These are phyloP conservation scores for Nylanderia fulva DNA, from an alignment of 1,140 invertebrate genomes.

Conservation along the genomic window DNA sequence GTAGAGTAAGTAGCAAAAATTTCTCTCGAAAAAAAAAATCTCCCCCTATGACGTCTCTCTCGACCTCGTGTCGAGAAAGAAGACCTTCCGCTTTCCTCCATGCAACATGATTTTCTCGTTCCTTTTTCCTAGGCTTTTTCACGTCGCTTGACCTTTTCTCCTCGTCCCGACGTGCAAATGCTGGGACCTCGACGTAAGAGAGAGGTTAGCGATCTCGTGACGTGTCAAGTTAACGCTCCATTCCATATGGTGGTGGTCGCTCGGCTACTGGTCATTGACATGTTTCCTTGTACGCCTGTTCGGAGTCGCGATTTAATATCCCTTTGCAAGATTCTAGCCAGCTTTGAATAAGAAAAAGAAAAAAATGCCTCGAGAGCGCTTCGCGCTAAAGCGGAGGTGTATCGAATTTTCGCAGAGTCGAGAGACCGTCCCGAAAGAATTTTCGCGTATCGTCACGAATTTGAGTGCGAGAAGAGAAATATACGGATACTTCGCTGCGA, in stretches of 20 bases:
- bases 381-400: too few relatives aligned
- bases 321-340: not conserved
- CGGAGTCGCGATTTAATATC: not conserved
- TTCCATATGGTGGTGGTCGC: constrained; percentile 85
- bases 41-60: constrained; percentile 1
- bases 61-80: not conserved
- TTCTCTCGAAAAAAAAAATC: not conserved
- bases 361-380: not conserved
- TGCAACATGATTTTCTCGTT: too few relatives aligned
- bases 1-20: constrained; percentile 81
- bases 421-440: not conserved
- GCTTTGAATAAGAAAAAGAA: not conserved
- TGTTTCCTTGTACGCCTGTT: constrained; percentile 68
- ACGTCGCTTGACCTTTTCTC: not conserved
- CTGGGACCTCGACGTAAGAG: constrained; percentile 67
- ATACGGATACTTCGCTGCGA: not conserved
- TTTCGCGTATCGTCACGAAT: not conserved
- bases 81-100: too few relatives aligned
- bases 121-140: too few relatives aligned
- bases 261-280: constrained; percentile 82
- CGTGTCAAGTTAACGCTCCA: constrained; percentile 84
- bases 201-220: constrained; percentile 85
- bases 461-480: not conserved
- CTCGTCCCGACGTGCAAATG: constrained; percentile 24
- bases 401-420: not conserved